Evolutionary conservation across 2,113 vertebrate genomes (phyloP).

Genomic region (Lasiurus cinereus): DNA sequence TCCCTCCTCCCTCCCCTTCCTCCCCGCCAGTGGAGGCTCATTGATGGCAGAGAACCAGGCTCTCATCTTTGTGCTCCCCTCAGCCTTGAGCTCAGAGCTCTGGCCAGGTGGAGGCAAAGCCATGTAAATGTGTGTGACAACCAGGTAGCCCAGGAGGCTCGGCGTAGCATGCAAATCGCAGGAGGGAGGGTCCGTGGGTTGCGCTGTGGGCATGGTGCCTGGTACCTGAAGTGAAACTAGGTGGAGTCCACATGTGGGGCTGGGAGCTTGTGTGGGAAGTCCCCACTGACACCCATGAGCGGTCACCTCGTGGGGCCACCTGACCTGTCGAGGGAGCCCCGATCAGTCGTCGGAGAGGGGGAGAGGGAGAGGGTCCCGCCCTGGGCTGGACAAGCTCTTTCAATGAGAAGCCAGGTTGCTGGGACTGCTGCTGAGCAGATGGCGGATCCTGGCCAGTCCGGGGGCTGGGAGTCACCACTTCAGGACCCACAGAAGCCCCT

Average conservation of each 20-base stretch:
- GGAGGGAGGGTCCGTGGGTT: neutral
- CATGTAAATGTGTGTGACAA: neutral
- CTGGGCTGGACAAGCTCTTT: neutral
- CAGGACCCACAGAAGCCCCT: neutral
- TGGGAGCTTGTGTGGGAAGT: neutral
- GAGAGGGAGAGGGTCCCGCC: neutral
- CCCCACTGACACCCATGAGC: neutral
- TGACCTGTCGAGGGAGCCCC: neutral
- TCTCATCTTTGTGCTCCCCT: neutral
- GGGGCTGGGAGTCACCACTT: fast-evolving
- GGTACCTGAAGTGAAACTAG: slow-evolving; percentile 40
- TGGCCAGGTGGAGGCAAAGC: neutral
- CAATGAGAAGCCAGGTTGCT: neutral
- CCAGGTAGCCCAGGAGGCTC: neutral
- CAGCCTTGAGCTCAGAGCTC: neutral
- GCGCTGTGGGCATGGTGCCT: neutral
- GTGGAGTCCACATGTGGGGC: neutral
- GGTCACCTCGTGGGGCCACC: neutral
- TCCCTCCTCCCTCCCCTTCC: neutral
- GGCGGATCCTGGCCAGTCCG: neutral
- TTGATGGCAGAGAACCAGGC: neutral
- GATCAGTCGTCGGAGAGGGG: no score
- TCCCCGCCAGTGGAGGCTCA: neutral
- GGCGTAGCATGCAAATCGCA: neutral
- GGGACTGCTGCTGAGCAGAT: neutral